phyloP scores from a whole-genome alignment of 2,888 invertebrate species.

The Andrena praecox region DNA sequence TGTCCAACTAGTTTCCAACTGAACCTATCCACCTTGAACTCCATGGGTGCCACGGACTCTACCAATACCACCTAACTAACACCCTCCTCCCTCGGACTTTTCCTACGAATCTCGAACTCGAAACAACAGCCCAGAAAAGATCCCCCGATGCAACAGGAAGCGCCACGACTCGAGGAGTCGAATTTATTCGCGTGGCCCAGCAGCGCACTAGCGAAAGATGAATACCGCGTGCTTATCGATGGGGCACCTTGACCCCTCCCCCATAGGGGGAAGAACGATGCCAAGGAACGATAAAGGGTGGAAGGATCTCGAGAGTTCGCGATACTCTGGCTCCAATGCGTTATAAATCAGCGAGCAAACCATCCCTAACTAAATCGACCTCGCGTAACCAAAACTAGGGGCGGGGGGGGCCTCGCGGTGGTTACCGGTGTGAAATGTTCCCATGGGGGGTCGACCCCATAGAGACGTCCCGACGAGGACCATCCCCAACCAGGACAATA shows the following conservation, averaged over 20 bases:
- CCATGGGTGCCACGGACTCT: too few species aligned
- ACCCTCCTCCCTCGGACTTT: too few species aligned
- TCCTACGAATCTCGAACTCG: not conserved
- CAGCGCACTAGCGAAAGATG: constrained; percentile 24
- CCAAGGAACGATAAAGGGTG: constrained; percentile 58
- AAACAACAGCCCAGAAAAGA: not conserved
- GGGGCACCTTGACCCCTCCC: constrained; percentile 51
- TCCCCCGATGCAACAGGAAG: not conserved
- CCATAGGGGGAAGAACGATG: constrained; percentile 49
- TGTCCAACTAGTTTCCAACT: too few species aligned
- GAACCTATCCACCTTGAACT: too few species aligned
- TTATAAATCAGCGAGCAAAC: constrained; percentile 83
- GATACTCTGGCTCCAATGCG: constrained; percentile 57
- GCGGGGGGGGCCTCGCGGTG: constrained; percentile 78
- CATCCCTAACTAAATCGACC: constrained; percentile 84
- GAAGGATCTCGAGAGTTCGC: constrained; percentile 42
- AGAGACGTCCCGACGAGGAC: constrained; percentile 37
- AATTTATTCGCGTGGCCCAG: constrained; percentile 44
- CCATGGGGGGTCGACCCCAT: constrained; percentile 82
- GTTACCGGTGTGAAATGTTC: constrained; percentile 85
- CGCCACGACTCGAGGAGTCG: not conserved
- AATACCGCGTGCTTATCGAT: constrained; percentile 55
- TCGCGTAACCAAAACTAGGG: constrained; percentile 80
- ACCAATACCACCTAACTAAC: too few species aligned
- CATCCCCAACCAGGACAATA: constrained; percentile 76